Evolutionary conservation across 1,140 invertebrate genomes (phyloP).

Genomic region (Calephelis virginiensis): DNA sequence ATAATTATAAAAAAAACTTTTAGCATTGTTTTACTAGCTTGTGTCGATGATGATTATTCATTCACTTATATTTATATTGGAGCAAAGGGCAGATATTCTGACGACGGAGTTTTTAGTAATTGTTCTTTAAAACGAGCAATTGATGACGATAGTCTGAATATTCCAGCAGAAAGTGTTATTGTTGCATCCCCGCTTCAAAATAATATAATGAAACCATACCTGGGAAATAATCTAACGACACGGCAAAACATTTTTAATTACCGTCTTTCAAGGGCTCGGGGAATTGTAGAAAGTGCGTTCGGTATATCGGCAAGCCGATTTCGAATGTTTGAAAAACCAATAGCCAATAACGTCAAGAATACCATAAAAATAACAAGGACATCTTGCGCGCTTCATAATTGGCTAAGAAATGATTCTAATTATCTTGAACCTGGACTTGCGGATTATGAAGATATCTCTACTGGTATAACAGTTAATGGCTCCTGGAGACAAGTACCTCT

Average conservation of each 20-base stretch:
- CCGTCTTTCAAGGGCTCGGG: constrained; percentile 7
- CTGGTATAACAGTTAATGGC: constrained; percentile 15
- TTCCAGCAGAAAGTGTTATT: constrained; percentile 19
- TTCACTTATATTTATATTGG: neutral
- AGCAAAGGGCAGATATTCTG: constrained; percentile 19
- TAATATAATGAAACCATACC: constrained; percentile 23
- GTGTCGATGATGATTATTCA: constrained; percentile 21
- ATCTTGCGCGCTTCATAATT: constrained; percentile 4
- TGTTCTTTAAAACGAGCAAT: constrained; percentile 17
- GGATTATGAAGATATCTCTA: constrained; percentile 21
- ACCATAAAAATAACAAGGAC: constrained; percentile 16
- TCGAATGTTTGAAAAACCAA: constrained; percentile 17
- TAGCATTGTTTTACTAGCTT: constrained; percentile 18
- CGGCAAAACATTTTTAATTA: constrained; percentile 19
- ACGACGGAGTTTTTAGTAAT: constrained; percentile 10
- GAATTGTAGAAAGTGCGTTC: neutral
- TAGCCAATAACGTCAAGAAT: constrained; percentile 10
- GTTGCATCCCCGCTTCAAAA: constrained; percentile 11
- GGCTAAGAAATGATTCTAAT: constrained; percentile 7
- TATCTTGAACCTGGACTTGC: constrained; percentile 19
- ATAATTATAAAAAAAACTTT: constrained; percentile 1
- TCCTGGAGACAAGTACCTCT: too few relatives aligned
- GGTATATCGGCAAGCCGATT: constrained; percentile 14
- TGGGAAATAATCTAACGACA: constrained; percentile 21
- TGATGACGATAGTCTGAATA: constrained; percentile 15